phyloP scores from a whole-genome alignment of 2,888 invertebrate genomes.

The Heliconius cydno region DNA sequence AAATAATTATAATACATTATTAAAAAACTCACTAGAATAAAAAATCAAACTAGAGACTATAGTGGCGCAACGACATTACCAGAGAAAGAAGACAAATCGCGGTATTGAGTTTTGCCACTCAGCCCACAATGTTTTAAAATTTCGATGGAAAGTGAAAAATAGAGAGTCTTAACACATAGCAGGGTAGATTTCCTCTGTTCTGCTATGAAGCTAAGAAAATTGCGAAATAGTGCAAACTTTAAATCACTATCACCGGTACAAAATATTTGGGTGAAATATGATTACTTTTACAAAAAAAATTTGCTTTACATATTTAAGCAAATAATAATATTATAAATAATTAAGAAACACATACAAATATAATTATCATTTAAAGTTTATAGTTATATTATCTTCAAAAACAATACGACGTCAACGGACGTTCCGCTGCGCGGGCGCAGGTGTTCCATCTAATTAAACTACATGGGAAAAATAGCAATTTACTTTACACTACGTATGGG shows the following conservation, averaged over 20 bases:
- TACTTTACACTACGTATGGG: constrained; percentile 37
- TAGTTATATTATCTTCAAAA: constrained; percentile 18
- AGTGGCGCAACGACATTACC: too few relatives aligned
- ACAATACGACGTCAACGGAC: constrained; percentile 40
- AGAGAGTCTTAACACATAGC: too few relatives aligned
- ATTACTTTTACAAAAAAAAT: not conserved
- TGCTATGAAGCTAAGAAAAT: too few relatives aligned
- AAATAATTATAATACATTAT: too few relatives aligned
- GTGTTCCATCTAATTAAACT: constrained; percentile 53
- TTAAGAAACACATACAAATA: not conserved
- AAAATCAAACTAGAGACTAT: too few relatives aligned
- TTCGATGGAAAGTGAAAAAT: too few relatives aligned
- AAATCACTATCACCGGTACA: not conserved
- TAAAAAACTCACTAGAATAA: too few relatives aligned
- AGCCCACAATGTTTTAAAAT: too few relatives aligned
- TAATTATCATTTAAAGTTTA: constrained; percentile 9
- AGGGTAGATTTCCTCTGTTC: too few relatives aligned
- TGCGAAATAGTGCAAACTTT: not conserved
- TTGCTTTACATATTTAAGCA: not conserved
- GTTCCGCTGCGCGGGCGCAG: constrained; percentile 52
- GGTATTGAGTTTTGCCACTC: too few relatives aligned
- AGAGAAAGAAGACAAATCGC: too few relatives aligned
- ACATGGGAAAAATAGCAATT: constrained; percentile 56
- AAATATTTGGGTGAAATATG: not conserved
- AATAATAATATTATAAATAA: not conserved